phyloP scores from a whole-genome alignment of 2,797 vertebrate species.

The Trachurus trachurus region DNA sequence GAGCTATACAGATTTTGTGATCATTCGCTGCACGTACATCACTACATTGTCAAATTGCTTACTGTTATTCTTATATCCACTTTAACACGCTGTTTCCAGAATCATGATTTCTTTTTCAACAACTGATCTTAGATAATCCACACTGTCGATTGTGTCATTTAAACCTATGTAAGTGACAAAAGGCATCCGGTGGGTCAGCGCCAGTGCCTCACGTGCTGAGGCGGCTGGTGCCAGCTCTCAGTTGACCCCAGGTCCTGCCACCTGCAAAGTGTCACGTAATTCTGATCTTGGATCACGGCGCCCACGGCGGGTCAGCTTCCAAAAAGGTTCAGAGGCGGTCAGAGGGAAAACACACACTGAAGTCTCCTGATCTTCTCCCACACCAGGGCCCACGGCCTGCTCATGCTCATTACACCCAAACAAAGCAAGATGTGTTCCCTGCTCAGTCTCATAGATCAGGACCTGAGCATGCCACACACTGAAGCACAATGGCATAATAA shows the following conservation, averaged over 20 bases:
- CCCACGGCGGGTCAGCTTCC: conserved; percentile 28
- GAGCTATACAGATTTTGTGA: neutral
- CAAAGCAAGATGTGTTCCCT: conserved; percentile 74
- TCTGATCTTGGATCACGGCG: conserved; percentile 32
- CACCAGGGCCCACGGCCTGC: conserved; percentile 66
- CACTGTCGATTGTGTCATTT: neutral
- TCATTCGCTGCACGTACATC: neutral
- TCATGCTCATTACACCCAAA: conserved; percentile 76
- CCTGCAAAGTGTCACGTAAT: conserved; percentile 80
- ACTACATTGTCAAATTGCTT: neutral
- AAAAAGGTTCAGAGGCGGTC: conserved; percentile 54
- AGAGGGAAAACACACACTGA: conserved; percentile 63
- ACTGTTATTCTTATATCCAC: neutral
- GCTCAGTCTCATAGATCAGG: conserved; percentile 58
- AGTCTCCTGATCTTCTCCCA: conserved; percentile 66
- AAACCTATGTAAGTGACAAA: conserved; percentile 2
- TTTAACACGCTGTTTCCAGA: neutral
- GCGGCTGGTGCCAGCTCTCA: conserved; percentile 12
- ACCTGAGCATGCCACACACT: conserved; percentile 64
- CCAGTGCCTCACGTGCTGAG: conserved; percentile 50
- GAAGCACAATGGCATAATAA: conserved; percentile 63
- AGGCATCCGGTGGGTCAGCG: conserved; percentile 4
- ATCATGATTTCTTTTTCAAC: too few relatives aligned
- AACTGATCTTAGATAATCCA: neutral
- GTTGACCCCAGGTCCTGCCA: conserved; percentile 45